A percentile compares a stretch with the other conserved stretches of the same genome.
Evolutionary conservation across 2,888 invertebrate genomes (phyloP).

Genomic region (Ctenicera cuprea): DNA sequence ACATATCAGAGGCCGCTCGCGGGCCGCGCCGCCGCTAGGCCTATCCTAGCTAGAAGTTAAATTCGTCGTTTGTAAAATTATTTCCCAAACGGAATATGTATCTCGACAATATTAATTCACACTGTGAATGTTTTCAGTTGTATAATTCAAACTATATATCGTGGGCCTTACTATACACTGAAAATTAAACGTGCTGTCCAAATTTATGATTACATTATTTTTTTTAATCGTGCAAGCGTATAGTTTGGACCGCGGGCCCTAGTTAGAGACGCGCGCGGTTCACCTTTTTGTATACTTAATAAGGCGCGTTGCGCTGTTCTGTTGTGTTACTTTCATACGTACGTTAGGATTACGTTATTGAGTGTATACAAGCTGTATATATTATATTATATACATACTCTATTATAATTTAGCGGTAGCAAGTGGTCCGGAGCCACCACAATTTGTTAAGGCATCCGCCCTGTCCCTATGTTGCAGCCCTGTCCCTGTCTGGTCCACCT

Average conservation of each 20-base stretch:
- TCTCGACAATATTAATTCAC: conserved; percentile 74
- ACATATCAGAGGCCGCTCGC: conserved; percentile 71
- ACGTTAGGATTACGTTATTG: conserved; percentile 70
- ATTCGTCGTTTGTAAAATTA: conserved; percentile 68
- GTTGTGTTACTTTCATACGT: conserved; percentile 69
- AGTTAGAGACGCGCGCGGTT: conserved; percentile 62
- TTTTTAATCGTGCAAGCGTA: conserved; percentile 63
- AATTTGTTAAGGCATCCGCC: conserved; percentile 69
- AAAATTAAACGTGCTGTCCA: conserved; percentile 74
- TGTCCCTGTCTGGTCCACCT: conserved; percentile 63
- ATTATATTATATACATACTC: conserved; percentile 71
- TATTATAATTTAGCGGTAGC: conserved; percentile 70
- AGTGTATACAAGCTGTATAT: conserved; percentile 73
- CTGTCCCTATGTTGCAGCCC: conserved; percentile 71
- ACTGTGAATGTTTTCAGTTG: conserved; percentile 73
- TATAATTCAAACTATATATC: conserved; percentile 73
- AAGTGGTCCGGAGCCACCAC: conserved; percentile 71
- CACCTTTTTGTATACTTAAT: conserved; percentile 68
- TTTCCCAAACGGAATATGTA: conserved; percentile 65
- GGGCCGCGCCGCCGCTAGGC: conserved; percentile 65
- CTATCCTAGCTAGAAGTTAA: conserved; percentile 56
- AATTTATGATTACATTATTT: conserved; percentile 65
- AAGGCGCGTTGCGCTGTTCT: conserved; percentile 67
- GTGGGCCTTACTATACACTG: conserved; percentile 75
- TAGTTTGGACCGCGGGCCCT: conserved; percentile 58